phyloP scores from a whole-genome alignment of 2,888 invertebrate genomes.

The Temnothorax rugatulus region DNA sequence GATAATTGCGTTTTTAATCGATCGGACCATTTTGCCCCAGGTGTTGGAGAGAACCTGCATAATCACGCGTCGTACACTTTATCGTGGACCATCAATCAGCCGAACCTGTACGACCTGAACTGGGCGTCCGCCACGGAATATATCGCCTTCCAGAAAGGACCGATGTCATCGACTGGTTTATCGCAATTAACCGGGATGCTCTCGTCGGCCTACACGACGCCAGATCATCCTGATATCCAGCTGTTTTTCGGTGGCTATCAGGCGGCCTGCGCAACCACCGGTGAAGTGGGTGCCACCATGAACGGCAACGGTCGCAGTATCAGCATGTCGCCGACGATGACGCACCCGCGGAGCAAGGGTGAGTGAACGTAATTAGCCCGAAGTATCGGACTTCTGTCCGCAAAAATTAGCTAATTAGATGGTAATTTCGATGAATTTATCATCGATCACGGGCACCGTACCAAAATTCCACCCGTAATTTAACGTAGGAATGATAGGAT shows the following conservation, averaged over 20 bases:
- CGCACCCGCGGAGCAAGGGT: slow-evolving; percentile 91
- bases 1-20: slow-evolving; percentile 28
- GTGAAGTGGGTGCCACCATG: slow-evolving; percentile 85
- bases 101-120: slow-evolving; percentile 87
- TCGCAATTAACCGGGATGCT: slow-evolving; percentile 90
- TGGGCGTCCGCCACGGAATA: slow-evolving; percentile 90
- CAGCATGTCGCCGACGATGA: slow-evolving; percentile 88
- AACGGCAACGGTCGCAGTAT: slow-evolving; percentile 81
- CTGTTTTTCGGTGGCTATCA: slow-evolving; percentile 90
- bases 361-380: slow-evolving; percentile 10
- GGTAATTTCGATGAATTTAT: slow-evolving; percentile 29
- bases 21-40: slow-evolving; percentile 76
- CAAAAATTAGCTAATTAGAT: slow-evolving; percentile 14
- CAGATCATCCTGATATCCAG: slow-evolving; percentile 89
- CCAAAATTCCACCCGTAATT: slow-evolving; percentile 28
- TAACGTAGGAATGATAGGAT: slow-evolving; percentile 17
- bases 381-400: neutral
- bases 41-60: slow-evolving; percentile 91
- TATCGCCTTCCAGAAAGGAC: slow-evolving; percentile 88
- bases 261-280: slow-evolving; percentile 88
- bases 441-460: neutral
- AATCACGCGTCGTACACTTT: slow-evolving; percentile 90
- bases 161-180: slow-evolving; percentile 89
- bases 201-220: slow-evolving; percentile 88
- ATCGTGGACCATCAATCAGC: slow-evolving; percentile 87